Evolutionary conservation across 1,140 invertebrate genomes (phyloP), one percentile per base, ranked within the genome.

Genomic region (Drosophila ironensis): DNA sequence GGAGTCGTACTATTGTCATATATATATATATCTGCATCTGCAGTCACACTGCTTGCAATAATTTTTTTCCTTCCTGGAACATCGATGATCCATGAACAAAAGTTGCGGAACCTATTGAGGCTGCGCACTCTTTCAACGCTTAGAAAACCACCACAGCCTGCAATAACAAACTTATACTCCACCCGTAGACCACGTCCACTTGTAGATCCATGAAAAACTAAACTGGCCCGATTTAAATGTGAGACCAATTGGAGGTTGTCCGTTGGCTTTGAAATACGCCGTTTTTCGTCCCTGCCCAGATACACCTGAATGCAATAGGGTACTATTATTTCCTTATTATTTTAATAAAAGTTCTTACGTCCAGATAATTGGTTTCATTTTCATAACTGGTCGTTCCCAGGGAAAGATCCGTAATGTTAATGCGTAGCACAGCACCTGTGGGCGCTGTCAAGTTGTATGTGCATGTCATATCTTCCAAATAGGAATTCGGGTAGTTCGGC

Each of bases 401-500:
- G 12, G 95, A 93, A 82, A 97, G 93, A 81, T 94, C 93, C 14
- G 92, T 87, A 77, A 97, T 93, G 3, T 91, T 91, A 1, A 97
- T 73, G 6, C 90, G 74, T 35, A 97, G 94, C 1, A 92, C 90
- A 86, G 92, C 93, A 1, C 92, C 92, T 0, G 90, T 68, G 0
- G 92, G 92, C 19, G 94, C 93, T 4, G 88, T 87, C 37, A 99
- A 95, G n/a, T 93, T 89, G 90, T 96, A 98, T 6, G 91, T 91
- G 78, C 97, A 99, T 17, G 92, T 90, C 51, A 92, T 91, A 37
- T 93, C 92, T 24, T 90, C 90, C 0, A 94, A 93, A 90, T 97
- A 97, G 37, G 87, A 88, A 5, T 93, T 91, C 0, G 97, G 97
- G 91, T 96, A 97, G 41, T 93, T 94, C 0, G 96, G 96, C 2